A percentile compares a stretch with the other conserved stretches of the same genome.
phyloP scores from a whole-genome alignment of 1,140 invertebrate genomes.

The Notospermus geniculatus region DNA sequence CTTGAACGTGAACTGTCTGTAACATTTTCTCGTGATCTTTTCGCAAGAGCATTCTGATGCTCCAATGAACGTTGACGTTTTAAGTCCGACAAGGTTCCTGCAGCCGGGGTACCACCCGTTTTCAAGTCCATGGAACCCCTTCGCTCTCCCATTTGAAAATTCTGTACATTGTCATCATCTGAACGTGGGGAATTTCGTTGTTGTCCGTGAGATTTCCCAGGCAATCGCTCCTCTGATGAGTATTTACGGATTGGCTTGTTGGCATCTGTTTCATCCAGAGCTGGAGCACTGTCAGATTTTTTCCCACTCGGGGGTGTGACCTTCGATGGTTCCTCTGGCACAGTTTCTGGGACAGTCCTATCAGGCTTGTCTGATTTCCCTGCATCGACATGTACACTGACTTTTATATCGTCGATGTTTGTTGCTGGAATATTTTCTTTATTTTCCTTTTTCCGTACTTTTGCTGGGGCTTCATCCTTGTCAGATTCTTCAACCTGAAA shows the following conservation, averaged over 20 bases:
- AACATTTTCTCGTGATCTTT: not conserved
- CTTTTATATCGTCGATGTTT: not conserved
- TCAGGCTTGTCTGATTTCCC: not conserved
- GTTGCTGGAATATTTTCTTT: not conserved
- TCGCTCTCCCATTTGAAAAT: not conserved
- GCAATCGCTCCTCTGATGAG: no score
- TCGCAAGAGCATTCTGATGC: not conserved
- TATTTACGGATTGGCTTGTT: not conserved
- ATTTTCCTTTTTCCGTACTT: not conserved
- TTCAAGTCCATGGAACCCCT: not conserved
- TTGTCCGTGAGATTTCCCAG: no score
- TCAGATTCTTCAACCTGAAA: no score
- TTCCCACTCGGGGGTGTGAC: not conserved
- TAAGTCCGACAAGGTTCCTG: conserved; percentile 4
- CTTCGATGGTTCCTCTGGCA: not conserved
- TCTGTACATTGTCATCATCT: no score
- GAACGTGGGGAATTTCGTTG: no score
- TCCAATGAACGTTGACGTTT: not conserved
- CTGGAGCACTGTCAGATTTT: no score
- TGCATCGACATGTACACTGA: no score
- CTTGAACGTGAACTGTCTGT: conserved; percentile 6
- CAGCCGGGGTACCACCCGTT: not conserved
- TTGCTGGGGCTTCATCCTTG: not conserved
- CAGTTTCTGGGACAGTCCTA: not conserved
- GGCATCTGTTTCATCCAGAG: not conserved